These are phyloP conservation scores for Carduelis carduelis DNA, from an alignment of 2,797 vertebrate species.

Conservation along the genomic window DNA sequence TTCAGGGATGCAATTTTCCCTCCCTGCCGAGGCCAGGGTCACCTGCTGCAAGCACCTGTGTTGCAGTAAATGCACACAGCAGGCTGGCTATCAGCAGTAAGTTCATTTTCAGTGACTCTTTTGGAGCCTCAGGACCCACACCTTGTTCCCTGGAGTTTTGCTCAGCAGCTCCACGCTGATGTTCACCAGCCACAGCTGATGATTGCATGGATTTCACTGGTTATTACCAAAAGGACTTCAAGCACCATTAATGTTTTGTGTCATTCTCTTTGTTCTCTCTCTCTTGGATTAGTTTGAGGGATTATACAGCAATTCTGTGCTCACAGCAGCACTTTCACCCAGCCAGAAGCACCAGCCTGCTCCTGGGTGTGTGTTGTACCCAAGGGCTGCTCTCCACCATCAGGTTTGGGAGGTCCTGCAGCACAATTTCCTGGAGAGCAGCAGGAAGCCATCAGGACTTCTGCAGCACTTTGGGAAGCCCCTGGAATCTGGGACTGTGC, in stretches of 20 bases:
- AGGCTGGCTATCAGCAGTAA: background rate
- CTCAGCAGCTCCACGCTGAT: fast-evolving
- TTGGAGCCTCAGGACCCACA: background rate
- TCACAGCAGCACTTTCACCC: background rate
- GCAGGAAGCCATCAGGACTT: background rate
- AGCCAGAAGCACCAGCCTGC: background rate
- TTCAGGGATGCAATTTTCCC: fast-evolving
- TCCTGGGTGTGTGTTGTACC: fast-evolving
- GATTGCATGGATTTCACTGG: background rate
- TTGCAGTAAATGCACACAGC: background rate
- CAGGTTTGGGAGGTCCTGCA: background rate
- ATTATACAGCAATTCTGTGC: fast-evolving
- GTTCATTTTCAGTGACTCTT: background rate
- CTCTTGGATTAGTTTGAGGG: background rate
- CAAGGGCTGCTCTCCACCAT: fast-evolving
- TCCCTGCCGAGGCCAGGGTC: fast-evolving
- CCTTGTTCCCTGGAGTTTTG: background rate
- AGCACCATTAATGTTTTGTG: background rate
- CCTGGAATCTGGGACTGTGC: fast-evolving
- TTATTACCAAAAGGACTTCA: background rate
- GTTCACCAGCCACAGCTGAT: background rate
- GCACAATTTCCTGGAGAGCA: background rate
- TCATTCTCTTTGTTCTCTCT: background rate
- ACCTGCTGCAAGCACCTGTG: fast-evolving
- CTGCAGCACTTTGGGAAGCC: background rate